phyloP scores from a whole-genome alignment of 2,113 vertebrate species.

The Mesembrinibis cayennensis region DNA sequence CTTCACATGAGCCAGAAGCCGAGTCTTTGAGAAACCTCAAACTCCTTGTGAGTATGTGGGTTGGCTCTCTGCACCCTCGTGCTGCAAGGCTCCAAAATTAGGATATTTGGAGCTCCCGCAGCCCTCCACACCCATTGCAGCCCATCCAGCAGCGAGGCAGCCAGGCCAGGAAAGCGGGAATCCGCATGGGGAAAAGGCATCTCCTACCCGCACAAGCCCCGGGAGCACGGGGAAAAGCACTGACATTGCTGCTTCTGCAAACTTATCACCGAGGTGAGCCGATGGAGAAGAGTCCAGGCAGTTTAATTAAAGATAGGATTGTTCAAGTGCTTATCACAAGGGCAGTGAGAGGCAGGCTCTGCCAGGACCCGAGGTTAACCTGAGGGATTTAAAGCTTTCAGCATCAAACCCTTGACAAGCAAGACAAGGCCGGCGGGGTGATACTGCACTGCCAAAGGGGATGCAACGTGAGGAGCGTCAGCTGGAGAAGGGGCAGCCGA shows the following conservation, averaged over 20 bases:
- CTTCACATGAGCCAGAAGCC: not conserved
- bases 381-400: not conserved
- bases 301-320: not conserved
- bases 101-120: not conserved
- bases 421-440: not conserved
- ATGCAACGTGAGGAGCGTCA: rapidly evolving
- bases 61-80: rapidly evolving
- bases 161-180: not conserved
- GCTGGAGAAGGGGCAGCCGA: not conserved
- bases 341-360: not conserved
- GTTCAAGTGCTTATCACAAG: not conserved
- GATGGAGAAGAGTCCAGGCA: not conserved
- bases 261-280: not conserved
- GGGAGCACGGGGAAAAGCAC: rapidly evolving
- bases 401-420: not conserved
- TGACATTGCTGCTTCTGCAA: not conserved
- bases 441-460: not conserved
- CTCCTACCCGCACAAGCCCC: not conserved
- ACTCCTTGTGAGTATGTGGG: rapidly evolving
- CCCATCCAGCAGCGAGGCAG: too few species aligned
- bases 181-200: not conserved
- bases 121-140: not conserved
- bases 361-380: not conserved
- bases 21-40: not conserved
- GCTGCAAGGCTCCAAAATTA: not conserved